Base-by-base conservation (phyloP, 2,888 invertebrate genomes). In the Scrobipalpa atriplicella region DNA sequence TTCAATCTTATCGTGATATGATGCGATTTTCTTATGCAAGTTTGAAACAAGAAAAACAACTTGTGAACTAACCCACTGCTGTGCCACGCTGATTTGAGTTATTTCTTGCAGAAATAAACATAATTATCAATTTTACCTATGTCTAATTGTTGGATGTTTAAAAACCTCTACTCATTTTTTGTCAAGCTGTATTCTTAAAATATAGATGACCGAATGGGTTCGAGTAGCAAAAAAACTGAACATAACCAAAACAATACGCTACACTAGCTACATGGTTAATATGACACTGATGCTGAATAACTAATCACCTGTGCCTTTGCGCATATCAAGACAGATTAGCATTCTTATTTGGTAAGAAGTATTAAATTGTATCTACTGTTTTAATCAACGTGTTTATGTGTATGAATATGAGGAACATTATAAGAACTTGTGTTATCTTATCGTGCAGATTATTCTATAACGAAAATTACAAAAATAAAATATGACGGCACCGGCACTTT, bases 151-250 rank as follows among this genome's bases (percentile, higher is more conserved):
- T n/a, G n/a, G n/a, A n/a, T n/a, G n/a, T n/a, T n/a, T n/a, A n/a
- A 29, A 29, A 29, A 29, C 29, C 29, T 29, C 29, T 29, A 29
- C 29, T 29, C 29, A 29, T 29, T 29, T 29, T 29, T 29, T 29
- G 29, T 29, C 29, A n/a, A n/a, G n/a, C n/a, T n/a, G n/a, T n/a
- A n/a, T n/a, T n/a, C 16, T 47, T 47, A 47, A 18, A 52, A 52
- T 52, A 52, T 19, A 19, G 52, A 52, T 52, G 52, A 52, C 8
- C 52, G 52, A 52, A 52, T 47, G 47, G 47, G 47, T 52, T 19
- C 10, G 52, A 2, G 18, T 10, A 18, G 19, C 19, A 52, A 52
- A 52, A n/a, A 52, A 52, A 21, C 19, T 18, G 19, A 19, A 52
- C 19, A 52, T 19, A 10, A 18, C 19, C 18, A 52, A 52, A 47